phyloP scores from a whole-genome alignment of 2,797 vertebrate genomes.

The Rousettus madagascariensis region DNA sequence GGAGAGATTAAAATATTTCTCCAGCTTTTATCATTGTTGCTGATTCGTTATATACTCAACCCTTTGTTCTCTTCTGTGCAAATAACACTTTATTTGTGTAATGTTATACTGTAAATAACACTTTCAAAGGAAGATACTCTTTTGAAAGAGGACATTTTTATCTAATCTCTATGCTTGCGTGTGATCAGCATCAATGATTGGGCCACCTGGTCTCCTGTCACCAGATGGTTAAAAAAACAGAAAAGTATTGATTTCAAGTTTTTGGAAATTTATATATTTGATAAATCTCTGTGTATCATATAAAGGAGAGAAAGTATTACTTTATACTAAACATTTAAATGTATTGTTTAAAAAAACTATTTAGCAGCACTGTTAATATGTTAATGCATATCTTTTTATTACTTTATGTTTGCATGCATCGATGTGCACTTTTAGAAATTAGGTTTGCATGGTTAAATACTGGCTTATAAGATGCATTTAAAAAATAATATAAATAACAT shows the following conservation, averaged over 20 bases:
- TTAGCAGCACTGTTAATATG: not conserved
- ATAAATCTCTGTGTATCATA: not conserved
- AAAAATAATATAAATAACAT: not conserved
- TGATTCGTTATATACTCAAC: not conserved
- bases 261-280: not conserved
- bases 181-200: not conserved
- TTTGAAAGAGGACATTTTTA: not conserved
- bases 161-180: not conserved
- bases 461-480: not conserved
- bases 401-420: not conserved
- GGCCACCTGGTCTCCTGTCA: not conserved
- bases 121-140: not conserved
- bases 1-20: constrained; percentile 30
- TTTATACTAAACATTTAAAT: not conserved
- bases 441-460: not conserved
- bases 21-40: not conserved
- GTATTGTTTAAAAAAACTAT: not conserved
- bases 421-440: not conserved
- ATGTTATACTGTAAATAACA: not conserved
- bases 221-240: not conserved
- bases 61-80: not conserved
- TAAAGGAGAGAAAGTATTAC: not conserved
- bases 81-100: not conserved
- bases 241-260: not conserved
- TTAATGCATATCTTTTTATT: not conserved